These are phyloP conservation scores for Strigamia crassipes DNA, from an alignment of 2,888 invertebrate genomes.

Conservation along the genomic window DNA sequence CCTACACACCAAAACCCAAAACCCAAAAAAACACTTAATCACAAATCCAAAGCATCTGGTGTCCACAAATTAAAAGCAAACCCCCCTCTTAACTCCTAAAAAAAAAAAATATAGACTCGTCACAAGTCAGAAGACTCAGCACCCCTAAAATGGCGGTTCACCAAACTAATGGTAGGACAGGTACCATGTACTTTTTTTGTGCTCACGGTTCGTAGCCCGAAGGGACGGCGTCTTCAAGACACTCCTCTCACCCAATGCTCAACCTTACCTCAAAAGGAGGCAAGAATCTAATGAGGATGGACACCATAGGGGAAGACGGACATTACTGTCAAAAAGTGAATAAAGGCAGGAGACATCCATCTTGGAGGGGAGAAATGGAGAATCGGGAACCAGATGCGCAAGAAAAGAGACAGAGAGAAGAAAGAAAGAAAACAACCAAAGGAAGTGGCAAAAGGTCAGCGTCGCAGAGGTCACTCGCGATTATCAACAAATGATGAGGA, in stretches of 20 bases:
- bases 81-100: neutral
- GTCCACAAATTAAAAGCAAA: too few relatives aligned
- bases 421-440: constrained; percentile 4
- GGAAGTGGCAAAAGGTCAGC: neutral
- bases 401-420: too few relatives aligned
- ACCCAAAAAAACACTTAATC: too few relatives aligned
- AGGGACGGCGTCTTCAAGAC: constrained; percentile 20
- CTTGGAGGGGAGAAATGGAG: neutral
- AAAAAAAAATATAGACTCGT: neutral
- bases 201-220: neutral
- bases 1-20: too few relatives aligned
- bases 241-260: constrained; percentile 30
- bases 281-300: constrained; percentile 34
- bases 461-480: neutral
- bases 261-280: constrained; percentile 23
- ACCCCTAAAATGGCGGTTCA: neutral
- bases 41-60: too few relatives aligned
- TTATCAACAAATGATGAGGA: constrained; percentile 13
- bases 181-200: neutral
- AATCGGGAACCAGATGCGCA: neutral
- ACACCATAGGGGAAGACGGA: constrained; percentile 25
- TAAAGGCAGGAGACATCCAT: constrained; percentile 18
- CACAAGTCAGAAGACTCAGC: neutral
- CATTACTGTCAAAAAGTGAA: constrained; percentile 17
- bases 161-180: neutral